These are phyloP conservation scores for Coenonympha arcania DNA, from an alignment of 2,888 invertebrate species.

Conservation along the genomic window DNA sequence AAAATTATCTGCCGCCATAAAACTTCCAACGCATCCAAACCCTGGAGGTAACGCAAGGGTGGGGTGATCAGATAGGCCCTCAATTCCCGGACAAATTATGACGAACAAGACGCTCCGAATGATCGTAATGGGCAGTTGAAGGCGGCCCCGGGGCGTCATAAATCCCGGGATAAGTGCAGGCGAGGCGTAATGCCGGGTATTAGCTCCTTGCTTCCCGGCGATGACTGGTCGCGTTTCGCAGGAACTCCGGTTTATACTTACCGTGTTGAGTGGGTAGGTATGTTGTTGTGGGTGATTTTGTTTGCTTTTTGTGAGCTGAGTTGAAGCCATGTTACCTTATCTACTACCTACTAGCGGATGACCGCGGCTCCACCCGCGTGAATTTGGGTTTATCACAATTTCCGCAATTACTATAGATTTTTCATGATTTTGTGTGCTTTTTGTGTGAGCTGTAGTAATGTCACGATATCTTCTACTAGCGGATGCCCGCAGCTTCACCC, in stretches of 20 bases:
- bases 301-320: neutral
- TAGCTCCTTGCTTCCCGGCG: slow-evolving; percentile 20
- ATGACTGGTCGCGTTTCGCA: slow-evolving; percentile 11
- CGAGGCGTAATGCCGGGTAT: slow-evolving; percentile 30
- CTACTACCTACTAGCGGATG: too few relatives aligned
- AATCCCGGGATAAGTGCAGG: slow-evolving; percentile 33
- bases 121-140: slow-evolving; percentile 34
- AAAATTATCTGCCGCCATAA: slow-evolving; percentile 7
- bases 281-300: neutral
- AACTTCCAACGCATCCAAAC: slow-evolving; percentile 9
- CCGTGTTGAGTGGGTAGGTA: neutral
- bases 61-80: slow-evolving; percentile 26
- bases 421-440: too few relatives aligned
- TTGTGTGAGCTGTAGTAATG: too few relatives aligned
- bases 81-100: slow-evolving; percentile 32
- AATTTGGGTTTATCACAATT: too few relatives aligned
- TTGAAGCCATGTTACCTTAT: too few relatives aligned
- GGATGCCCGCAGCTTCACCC: too few relatives aligned
- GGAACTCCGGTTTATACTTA: slow-evolving; percentile 2
- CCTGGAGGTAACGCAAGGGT: neutral
- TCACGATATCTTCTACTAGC: too few relatives aligned
- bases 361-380: too few relatives aligned
- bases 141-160: slow-evolving; percentile 33
- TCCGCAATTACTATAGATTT: too few relatives aligned
- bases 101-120: slow-evolving; percentile 31